phyloP scores from a whole-genome alignment of 2,113 vertebrate genomes.

The Elanoides forficatus region DNA sequence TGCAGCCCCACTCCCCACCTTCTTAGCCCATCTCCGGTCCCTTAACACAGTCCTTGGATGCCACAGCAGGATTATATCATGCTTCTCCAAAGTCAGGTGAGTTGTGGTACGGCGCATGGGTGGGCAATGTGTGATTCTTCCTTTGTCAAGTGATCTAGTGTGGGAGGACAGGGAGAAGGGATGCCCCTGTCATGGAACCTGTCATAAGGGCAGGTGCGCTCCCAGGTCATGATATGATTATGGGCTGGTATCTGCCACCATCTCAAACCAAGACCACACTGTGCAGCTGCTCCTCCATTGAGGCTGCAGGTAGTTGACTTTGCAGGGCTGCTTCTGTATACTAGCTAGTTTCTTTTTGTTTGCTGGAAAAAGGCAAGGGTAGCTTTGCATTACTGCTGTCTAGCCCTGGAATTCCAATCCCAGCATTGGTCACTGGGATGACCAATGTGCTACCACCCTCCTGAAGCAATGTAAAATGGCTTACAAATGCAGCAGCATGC shows the following conservation, averaged over 20 bases:
- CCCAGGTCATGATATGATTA: not conserved
- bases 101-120: rapidly evolving
- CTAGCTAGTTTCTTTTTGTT: not conserved
- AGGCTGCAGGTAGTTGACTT: not conserved
- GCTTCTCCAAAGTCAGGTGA: not conserved
- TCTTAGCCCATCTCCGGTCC: not conserved
- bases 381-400: not conserved
- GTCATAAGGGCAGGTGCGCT: not conserved
- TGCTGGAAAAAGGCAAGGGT: not conserved
- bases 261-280: not conserved
- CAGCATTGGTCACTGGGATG: not conserved
- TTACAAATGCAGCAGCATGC: not conserved
- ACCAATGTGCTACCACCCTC: not conserved
- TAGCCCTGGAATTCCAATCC: not conserved
- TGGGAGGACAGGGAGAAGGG: not conserved
- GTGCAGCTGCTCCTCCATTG: not conserved
- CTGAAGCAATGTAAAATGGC: not conserved
- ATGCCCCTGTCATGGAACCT: not conserved
- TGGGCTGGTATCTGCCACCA: not conserved
- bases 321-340: not conserved
- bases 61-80: not conserved
- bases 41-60: not conserved
- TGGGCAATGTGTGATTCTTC: not conserved
- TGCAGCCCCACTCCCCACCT: not conserved
- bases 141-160: not conserved